Percentiles rank a stretch among this genome's conserved stretches.
Conservation (phyloP, 2,797 vertebrate species). For the Craterocephalus amniculus region DNA sequence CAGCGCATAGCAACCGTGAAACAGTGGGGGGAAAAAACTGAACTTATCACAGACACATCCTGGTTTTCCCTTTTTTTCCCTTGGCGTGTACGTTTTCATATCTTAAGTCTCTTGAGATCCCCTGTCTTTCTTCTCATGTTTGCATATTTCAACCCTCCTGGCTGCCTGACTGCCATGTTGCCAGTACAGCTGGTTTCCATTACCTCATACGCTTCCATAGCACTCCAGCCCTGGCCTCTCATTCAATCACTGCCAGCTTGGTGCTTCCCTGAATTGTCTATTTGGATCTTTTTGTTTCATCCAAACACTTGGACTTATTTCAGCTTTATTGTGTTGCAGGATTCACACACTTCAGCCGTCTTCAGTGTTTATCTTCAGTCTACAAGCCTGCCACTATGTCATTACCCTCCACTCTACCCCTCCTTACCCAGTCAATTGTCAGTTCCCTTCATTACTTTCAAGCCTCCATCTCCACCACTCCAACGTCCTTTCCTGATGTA, state of each 20-base stretch:
- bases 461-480: neutral
- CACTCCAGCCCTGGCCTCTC: neutral
- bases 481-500: neutral
- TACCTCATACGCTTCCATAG: constrained; percentile 1
- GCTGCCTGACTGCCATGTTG: neutral
- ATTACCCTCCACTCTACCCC: neutral
- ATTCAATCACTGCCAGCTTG: constrained; percentile 2
- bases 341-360: neutral
- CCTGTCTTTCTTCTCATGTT: neutral
- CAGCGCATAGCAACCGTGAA: no score
- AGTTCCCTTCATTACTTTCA: neutral
- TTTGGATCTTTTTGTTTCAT: neutral
- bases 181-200: constrained; percentile 4
- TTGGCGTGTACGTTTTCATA: neutral
- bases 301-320: neutral
- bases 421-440: neutral
- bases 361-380: neutral
- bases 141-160: constrained; percentile 1
- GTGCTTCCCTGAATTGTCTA: neutral
- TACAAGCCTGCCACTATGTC: neutral
- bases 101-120: neutral
- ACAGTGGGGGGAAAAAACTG: no score
- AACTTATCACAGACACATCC: no score
- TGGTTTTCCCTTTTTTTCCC: neutral
- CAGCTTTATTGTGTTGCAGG: neutral